A percentile compares a stretch with the other conserved stretches of the same genome.
These are phyloP conservation scores for Syngnathus typhle DNA, from an alignment of 2,113 vertebrate genomes.

Conservation along the genomic window DNA sequence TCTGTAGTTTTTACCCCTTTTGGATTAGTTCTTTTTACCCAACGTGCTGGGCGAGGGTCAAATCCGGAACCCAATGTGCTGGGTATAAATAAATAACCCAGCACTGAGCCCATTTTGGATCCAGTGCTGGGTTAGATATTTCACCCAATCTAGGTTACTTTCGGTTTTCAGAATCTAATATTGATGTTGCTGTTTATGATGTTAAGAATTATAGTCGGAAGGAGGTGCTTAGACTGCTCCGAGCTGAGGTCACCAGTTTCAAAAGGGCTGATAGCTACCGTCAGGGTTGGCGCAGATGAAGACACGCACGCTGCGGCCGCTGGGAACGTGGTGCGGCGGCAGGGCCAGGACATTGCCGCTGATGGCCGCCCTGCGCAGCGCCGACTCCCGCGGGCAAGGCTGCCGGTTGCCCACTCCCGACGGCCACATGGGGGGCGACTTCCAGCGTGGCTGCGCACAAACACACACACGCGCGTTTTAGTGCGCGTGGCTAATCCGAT, in stretches of 20 bases:
- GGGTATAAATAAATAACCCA: no score
- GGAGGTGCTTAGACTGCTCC: not conserved
- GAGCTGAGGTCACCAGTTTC: not conserved
- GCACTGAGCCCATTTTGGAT: no score
- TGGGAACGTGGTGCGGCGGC: conserved; percentile 82
- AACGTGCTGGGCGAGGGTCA: no score
- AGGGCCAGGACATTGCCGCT: conserved; percentile 83
- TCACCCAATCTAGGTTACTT: no score
- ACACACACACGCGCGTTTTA: conserved; percentile 27
- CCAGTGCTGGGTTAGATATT: no score
- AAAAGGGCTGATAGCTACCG: conserved; percentile 59
- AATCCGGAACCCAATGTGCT: no score
- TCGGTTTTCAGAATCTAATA: no score
- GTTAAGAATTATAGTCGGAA: no score
- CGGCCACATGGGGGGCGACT: conserved; percentile 84
- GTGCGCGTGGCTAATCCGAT: not conserved
- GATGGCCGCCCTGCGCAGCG: conserved; percentile 84
- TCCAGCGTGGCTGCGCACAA: conserved; percentile 66
- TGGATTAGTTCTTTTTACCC: no score
- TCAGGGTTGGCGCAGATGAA: conserved; percentile 92
- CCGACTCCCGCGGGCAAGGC: conserved; percentile 85
- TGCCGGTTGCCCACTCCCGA: conserved; percentile 79
- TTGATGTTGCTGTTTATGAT: no score
- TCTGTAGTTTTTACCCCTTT: no score
- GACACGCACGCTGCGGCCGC: conserved; percentile 85